Base-by-base conservation (phyloP, 1,140 invertebrate species). In the Papilio dardanus region DNA sequence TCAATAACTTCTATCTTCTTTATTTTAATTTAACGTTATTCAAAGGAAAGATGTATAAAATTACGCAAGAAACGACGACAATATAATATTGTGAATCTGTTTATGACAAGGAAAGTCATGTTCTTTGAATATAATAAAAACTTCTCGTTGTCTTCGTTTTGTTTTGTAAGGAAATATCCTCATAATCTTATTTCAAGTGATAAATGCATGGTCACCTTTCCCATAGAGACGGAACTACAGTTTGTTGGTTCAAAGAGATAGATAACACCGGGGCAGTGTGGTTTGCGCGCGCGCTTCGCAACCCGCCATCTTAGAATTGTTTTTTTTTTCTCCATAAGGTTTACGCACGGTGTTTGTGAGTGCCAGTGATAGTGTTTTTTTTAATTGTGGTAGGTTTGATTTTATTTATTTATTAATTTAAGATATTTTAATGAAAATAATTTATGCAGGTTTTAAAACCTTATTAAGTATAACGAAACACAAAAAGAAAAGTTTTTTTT, bases 161-260 rank as follows among this genome's bases (percentile, higher is more conserved):
- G 16, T 46, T 58, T 14, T 28, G 0, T 58, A 24, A 58, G 24
- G 12, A 58, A 58, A 58, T 58, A 14, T 58, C 54, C 54, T 58
- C 5, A 12, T 19, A 19, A 50, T 6, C 46, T 50, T 58, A 14
- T 28, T 58, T 58, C 54, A 58, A 24, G 24, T 24, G 10, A 24
- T 58, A 58, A 58, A 58, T 58, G 21, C 12, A 58, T 58, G 24
- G 54, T 58, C 54, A 58, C 54, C 54, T 28, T 58, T 58, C 21
- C 54, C 54, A 30, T 58, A 58, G 54, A 58, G 24, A 58, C 21
- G 12, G 50, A 58, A 58, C 50, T 58, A 58, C 50, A 21, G 24
- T 30, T 58, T 58, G 54, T 62, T 62, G 12, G 54, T 62, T 6
- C 12, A 12, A 42, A 42, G 10, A 14, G 8, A 62, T 62, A 62